Percentiles rank a stretch among this genome's conserved stretches.
Conservation (phyloP, 2,888 invertebrate genomes). For the Conops quadrifasciatus region DNA sequence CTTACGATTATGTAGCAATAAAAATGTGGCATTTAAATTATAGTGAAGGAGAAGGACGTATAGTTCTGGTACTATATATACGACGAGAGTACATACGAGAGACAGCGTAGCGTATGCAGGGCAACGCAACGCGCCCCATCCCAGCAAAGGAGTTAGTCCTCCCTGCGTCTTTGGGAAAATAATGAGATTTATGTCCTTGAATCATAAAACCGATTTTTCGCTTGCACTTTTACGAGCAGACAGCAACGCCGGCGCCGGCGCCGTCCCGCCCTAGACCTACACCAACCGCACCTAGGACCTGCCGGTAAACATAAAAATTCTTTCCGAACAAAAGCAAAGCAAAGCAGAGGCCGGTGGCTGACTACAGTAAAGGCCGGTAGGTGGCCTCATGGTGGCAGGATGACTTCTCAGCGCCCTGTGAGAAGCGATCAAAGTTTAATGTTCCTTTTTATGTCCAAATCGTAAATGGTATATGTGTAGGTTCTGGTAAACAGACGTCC, state of each 20-base stretch:
- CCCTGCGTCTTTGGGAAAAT: conserved; percentile 54
- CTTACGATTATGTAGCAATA: conserved; percentile 50
- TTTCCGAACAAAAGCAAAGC: too few species aligned
- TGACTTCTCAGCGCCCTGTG: conserved; percentile 12
- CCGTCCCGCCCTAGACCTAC: background rate
- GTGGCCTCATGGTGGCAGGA: too few species aligned
- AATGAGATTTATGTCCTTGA: conserved; percentile 53
- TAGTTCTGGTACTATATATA: conserved; percentile 13
- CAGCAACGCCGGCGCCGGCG: conserved; percentile 51
- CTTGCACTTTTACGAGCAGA: conserved; percentile 59
- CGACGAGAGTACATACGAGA: too few species aligned
- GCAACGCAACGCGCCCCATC: conserved; percentile 32
- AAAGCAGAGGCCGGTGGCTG: too few species aligned
- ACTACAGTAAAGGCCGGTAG: background rate
- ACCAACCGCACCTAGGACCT: background rate
- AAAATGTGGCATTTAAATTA: conserved; percentile 60
- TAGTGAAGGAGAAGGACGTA: conserved; percentile 49
- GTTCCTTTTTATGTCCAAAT: conserved; percentile 59
- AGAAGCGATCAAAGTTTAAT: conserved; percentile 54
- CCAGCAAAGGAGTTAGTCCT: conserved; percentile 22
- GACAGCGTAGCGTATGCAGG: too few species aligned
- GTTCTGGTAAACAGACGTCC: too few species aligned
- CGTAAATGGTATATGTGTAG: conserved; percentile 48
- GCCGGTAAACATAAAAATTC: background rate
- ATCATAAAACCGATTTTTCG: conserved; percentile 48